These are phyloP conservation scores for Diarsia rubi DNA, from an alignment of 2,888 invertebrate genomes.

Conservation along the genomic window DNA sequence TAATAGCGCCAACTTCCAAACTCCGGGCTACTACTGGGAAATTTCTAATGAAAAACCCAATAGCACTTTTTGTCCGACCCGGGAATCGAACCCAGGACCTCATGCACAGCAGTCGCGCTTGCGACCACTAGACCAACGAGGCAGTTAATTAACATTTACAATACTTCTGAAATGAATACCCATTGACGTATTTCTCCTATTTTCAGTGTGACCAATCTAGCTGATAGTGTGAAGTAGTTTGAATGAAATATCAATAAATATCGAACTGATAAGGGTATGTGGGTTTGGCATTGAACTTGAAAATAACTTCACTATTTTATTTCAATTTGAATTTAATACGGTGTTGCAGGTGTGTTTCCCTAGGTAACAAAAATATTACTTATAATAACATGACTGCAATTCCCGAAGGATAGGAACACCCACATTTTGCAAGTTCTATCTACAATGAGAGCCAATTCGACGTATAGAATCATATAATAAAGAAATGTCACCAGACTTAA, in stretches of 20 bases:
- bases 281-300: constrained; percentile 26
- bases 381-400: not conserved
- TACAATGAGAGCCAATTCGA: not conserved
- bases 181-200: constrained; percentile 30
- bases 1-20: too few species aligned
- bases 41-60: too few species aligned
- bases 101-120: too few species aligned
- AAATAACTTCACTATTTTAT: constrained; percentile 1
- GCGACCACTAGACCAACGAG: too few species aligned
- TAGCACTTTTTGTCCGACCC: too few species aligned
- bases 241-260: constrained; percentile 49
- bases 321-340: constrained; percentile 1
- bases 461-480: too few species aligned
- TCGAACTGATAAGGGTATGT: constrained; percentile 36
- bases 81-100: too few species aligned
- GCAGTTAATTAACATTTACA: too few species aligned
- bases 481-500: too few species aligned
- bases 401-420: not conserved
- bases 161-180: constrained; percentile 1
- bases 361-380: not conserved
- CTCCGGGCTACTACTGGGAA: too few species aligned
- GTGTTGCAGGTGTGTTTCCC: constrained; percentile 4
- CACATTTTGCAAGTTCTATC: not conserved
- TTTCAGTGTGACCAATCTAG: constrained; percentile 28
- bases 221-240: constrained; percentile 53